A percentile compares a stretch with the other conserved stretches of the same genome.
These are phyloP conservation scores for Pocillopora damicornis DNA, from an alignment of 64 coral and sea anemone genomes.

Conservation along the genomic window DNA sequence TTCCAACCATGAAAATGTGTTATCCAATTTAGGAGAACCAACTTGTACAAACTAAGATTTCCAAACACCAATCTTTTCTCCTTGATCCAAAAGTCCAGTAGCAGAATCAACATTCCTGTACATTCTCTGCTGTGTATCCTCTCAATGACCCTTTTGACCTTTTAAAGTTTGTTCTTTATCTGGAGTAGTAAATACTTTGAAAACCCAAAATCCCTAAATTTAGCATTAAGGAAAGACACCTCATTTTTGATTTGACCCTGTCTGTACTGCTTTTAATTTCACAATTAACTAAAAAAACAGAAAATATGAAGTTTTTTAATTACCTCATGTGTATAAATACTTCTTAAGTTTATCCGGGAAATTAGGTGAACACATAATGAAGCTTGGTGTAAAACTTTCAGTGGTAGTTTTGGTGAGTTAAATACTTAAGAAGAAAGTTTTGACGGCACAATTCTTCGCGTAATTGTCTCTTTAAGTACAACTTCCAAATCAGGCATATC, in stretches of 20 bases:
- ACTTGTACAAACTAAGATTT: too few species aligned
- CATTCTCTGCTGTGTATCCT: background rate
- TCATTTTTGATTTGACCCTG: background rate
- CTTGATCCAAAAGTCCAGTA: background rate
- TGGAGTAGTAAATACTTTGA: slow-evolving; percentile 27
- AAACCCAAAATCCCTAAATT: slow-evolving; percentile 28
- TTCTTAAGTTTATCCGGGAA: too few species aligned
- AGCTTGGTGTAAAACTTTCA: too few species aligned
- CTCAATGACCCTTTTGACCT: slow-evolving; percentile 12
- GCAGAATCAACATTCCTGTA: background rate
- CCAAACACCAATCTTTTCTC: background rate
- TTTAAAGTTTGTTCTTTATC: slow-evolving; percentile 9
- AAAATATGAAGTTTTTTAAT: too few species aligned
- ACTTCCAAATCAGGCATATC: too few species aligned
- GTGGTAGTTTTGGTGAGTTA: too few species aligned
- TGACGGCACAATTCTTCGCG: too few species aligned
- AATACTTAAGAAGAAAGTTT: too few species aligned
- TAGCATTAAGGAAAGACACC: background rate
- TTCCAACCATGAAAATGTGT: too few species aligned
- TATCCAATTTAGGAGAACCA: too few species aligned
- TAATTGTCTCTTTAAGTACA: too few species aligned
- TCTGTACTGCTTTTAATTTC: background rate
- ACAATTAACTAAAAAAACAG: background rate
- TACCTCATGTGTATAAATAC: background rate
- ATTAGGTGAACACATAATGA: too few species aligned